Conservation (phyloP, 2,113 vertebrate species). For the Chrysemys picta region DNA sequence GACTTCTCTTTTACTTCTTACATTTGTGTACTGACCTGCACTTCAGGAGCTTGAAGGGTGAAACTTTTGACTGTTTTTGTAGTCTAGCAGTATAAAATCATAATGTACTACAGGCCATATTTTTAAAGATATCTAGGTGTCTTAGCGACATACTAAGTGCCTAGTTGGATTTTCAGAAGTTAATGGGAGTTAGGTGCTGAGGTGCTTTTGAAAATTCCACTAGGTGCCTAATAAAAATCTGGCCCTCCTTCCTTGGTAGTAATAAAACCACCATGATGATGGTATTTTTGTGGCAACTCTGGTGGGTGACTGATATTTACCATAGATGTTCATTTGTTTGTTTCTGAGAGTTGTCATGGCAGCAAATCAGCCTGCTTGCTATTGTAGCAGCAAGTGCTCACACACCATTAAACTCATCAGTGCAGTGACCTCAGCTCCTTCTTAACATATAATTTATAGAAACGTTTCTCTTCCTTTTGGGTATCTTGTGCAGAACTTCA, state of each 20-base stretch:
- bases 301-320: neutral
- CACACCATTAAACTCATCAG: fast-evolving
- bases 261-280: neutral
- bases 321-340: neutral
- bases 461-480: neutral
- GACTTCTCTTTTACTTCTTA: neutral
- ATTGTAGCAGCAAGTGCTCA: neutral
- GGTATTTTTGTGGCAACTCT: slow-evolving; percentile 51
- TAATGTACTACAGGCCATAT: neutral
- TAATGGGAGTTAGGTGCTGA: neutral
- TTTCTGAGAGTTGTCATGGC: slow-evolving; percentile 41
- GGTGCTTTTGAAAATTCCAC: neutral
- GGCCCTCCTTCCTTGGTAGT: neutral
- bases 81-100: slow-evolving; percentile 46
- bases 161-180: no score
- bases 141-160: no score
- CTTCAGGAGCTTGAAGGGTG: neutral
- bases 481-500: neutral
- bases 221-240: neutral
- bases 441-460: neutral
- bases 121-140: no score
- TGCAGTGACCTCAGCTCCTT: fast-evolving
- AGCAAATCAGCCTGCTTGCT: neutral
- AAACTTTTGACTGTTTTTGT: slow-evolving; percentile 36
- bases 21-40: neutral